Conservation (phyloP, 2,888 invertebrate species). For the Troglohyphantes excavatus region DNA sequence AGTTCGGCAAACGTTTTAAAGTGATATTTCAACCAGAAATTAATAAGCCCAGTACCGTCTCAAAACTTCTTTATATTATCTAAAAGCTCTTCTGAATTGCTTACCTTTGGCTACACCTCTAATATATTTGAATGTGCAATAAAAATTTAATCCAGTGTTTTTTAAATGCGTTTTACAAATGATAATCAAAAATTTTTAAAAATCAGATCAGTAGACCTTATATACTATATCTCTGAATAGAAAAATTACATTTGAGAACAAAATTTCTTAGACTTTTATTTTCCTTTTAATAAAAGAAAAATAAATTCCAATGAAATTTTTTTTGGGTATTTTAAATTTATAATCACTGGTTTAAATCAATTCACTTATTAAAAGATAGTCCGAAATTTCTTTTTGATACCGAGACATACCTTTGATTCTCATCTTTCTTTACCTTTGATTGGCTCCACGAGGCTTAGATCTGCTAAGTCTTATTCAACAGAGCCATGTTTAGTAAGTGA, state of each 20-base stretch:
- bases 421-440: slow-evolving; percentile 63
- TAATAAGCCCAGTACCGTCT: slow-evolving; percentile 46
- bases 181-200: too few species aligned
- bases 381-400: background rate
- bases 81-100: background rate
- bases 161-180: background rate
- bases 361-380: background rate
- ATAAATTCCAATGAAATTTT: background rate
- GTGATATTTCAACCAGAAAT: slow-evolving; percentile 32
- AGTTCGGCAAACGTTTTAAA: background rate
- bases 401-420: background rate
- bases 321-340: background rate
- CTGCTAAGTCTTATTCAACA: slow-evolving; percentile 56
- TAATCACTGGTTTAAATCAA: slow-evolving; percentile 50
- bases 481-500: slow-evolving; percentile 76
- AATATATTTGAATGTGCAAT: background rate
- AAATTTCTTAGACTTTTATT: background rate
- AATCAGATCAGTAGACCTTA: too few species aligned
- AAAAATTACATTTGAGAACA: too few species aligned
- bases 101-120: slow-evolving; percentile 30
- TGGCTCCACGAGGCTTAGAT: slow-evolving; percentile 70
- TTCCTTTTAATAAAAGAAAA: background rate
- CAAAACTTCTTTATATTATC: background rate
- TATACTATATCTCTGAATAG: too few species aligned
- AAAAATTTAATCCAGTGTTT: slow-evolving; percentile 46